Percentiles rank a stretch among this genome's conserved stretches.
Evolutionary conservation across 2,888 invertebrate genomes (phyloP).

Genomic region (Epiblema foenella): DNA sequence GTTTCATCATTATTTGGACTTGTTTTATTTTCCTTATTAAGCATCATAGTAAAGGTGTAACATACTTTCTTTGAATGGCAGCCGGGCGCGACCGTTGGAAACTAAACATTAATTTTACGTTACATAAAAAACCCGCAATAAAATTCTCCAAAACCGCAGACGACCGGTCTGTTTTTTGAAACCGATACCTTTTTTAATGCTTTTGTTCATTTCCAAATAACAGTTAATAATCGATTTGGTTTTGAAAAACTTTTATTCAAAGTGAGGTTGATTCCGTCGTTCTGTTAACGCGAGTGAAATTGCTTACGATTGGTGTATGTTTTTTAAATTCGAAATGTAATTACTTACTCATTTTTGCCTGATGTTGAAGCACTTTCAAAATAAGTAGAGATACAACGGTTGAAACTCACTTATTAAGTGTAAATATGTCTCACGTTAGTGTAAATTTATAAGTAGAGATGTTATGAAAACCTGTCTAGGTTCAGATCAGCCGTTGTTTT

Average conservation of each 20-base stretch:
- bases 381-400: too few relatives aligned
- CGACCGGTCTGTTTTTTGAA: constrained; percentile 65
- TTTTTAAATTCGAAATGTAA: background rate
- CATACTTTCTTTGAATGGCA: constrained; percentile 14
- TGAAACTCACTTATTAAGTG: too few relatives aligned
- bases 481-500: background rate
- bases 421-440: too few relatives aligned
- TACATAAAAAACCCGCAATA: constrained; percentile 59
- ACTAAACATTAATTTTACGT: constrained; percentile 45
- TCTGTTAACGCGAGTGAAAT: constrained; percentile 48
- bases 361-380: background rate
- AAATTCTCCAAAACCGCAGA: constrained; percentile 66
- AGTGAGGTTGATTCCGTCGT: constrained; percentile 48
- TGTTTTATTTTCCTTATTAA: background rate
- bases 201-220: constrained; percentile 61
- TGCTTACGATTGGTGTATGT: constrained; percentile 10
- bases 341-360: background rate
- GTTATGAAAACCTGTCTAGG: background rate
- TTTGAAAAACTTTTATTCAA: constrained; percentile 35
- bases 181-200: constrained; percentile 57
- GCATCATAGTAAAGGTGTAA: background rate
- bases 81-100: constrained; percentile 34
- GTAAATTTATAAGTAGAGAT: too few relatives aligned
- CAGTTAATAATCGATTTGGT: constrained; percentile 46
- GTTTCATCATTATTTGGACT: too few relatives aligned